A percentile compares a stretch with the other conserved stretches of the same genome.
phyloP scores from a whole-genome alignment of 2,888 invertebrate genomes.

The Acanthosepion lycidas region DNA sequence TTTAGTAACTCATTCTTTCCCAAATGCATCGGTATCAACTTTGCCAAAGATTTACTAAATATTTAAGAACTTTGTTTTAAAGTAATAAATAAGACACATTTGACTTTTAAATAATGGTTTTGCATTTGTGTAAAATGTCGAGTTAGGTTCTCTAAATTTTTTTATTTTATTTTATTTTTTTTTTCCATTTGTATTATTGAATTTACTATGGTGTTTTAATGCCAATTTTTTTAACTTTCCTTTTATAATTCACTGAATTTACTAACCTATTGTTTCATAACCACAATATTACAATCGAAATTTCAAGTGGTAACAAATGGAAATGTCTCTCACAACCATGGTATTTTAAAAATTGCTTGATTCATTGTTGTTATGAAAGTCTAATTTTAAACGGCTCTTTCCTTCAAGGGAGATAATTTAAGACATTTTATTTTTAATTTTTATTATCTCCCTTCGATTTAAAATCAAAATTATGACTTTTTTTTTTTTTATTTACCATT shows the following conservation, averaged over 20 bases:
- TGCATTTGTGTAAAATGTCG: neutral
- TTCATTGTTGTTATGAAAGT: neutral
- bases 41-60: too few species aligned
- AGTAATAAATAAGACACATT: too few species aligned
- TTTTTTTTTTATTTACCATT: too few species aligned
- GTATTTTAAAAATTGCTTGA: constrained; percentile 13
- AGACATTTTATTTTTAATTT: neutral
- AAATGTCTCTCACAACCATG: constrained; percentile 6
- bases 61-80: too few species aligned
- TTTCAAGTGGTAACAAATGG: neutral
- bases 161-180: neutral
- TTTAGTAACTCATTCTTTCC: too few species aligned
- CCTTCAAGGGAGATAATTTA: neutral
- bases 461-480: neutral
- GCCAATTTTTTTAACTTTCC: neutral
- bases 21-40: too few species aligned
- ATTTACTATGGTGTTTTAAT: neutral
- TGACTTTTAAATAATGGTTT: too few species aligned
- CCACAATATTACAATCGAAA: neutral
- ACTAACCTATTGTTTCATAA: neutral
- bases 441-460: neutral
- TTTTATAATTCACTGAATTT: neutral
- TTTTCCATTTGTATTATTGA: neutral
- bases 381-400: neutral
- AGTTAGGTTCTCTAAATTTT: neutral